phyloP scores from a whole-genome alignment of 1,140 invertebrate genomes.

The Drosophila kikkawai region DNA sequence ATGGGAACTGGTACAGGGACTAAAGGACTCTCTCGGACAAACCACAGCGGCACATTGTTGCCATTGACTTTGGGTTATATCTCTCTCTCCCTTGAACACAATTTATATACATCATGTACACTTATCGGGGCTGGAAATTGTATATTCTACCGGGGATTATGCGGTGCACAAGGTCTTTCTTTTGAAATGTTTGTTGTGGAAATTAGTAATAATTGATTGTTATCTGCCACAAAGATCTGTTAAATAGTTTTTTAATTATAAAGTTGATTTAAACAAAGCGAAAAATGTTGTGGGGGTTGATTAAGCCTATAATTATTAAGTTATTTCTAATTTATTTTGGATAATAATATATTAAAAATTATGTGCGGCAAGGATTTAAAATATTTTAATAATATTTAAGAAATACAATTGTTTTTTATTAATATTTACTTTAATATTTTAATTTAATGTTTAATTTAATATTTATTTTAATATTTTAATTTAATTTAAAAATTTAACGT shows the following conservation, averaged over 20 bases:
- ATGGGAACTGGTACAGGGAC: constrained; percentile 1
- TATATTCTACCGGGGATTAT: constrained; percentile 45
- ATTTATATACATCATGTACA: too few species aligned
- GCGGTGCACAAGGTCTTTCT: not conserved
- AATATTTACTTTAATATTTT: too few species aligned
- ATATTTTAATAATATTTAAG: too few species aligned
- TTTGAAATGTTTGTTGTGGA: constrained; percentile 12
- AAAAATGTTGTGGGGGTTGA: not conserved
- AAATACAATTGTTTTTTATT: too few species aligned
- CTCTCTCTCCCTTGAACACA: not conserved
- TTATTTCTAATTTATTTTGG: not conserved
- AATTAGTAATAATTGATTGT: constrained; percentile 26
- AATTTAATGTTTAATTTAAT: too few species aligned
- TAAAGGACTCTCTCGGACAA: constrained; percentile 26
- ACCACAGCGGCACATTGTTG: constrained; percentile 73
- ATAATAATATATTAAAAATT: too few species aligned
- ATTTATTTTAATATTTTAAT: too few species aligned
- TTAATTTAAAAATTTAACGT: too few species aligned
- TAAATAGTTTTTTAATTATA: constrained; percentile 12
- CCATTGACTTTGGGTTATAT: constrained; percentile 66
- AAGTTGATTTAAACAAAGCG: not conserved
- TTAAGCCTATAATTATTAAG: not conserved
- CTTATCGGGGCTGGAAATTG: constrained; percentile 9
- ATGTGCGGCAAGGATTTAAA: too few species aligned
- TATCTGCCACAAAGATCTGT: constrained; percentile 2